Evolutionary conservation across 1,140 invertebrate genomes (phyloP).

Genomic region (Neodiprion lecontei): DNA sequence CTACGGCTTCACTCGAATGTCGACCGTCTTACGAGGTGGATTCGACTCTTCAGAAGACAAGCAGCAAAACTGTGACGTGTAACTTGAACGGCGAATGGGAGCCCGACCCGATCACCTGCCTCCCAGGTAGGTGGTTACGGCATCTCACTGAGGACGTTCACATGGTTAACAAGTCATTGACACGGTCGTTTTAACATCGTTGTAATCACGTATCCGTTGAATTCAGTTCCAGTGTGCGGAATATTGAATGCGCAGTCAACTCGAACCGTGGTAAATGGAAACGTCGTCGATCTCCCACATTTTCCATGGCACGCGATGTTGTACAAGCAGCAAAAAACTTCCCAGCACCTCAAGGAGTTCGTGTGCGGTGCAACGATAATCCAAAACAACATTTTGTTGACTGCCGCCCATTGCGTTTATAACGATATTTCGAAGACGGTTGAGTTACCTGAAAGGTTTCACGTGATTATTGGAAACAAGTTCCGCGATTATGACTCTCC

Average conservation of each 20-base stretch:
- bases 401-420: constrained; percentile 57
- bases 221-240: constrained; percentile 51
- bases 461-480: constrained; percentile 47
- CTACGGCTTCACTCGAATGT: constrained; percentile 42
- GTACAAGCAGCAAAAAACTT: constrained; percentile 33
- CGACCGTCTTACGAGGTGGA: constrained; percentile 44
- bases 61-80: constrained; percentile 37
- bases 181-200: background rate
- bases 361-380: constrained; percentile 56
- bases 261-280: constrained; percentile 47
- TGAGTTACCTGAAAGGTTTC: constrained; percentile 31
- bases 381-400: constrained; percentile 46
- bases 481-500: constrained; percentile 47
- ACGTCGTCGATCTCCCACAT: constrained; percentile 38
- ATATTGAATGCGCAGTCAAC: constrained; percentile 6
- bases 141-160: background rate
- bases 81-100: constrained; percentile 49
- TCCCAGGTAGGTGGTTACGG: constrained; percentile 49
- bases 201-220: background rate
- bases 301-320: constrained; percentile 59
- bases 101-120: constrained; percentile 49
- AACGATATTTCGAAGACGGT: constrained; percentile 31
- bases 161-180: background rate
- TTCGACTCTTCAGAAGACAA: constrained; percentile 21
- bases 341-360: constrained; percentile 37